Base-by-base conservation (phyloP, 1,140 invertebrate species). In the Steinernema feltiae region DNA sequence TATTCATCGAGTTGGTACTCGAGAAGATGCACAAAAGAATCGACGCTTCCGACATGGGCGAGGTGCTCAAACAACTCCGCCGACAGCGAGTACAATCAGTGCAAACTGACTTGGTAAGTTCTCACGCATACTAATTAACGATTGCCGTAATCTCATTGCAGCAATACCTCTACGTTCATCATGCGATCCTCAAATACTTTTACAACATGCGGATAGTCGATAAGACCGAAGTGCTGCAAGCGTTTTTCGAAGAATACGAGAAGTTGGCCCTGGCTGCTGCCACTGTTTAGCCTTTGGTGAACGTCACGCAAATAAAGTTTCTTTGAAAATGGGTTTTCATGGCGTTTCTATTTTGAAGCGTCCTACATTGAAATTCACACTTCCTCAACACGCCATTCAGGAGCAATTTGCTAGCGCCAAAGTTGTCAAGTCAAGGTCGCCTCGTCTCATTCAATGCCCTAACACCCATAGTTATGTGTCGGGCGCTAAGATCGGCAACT, bases 121-220 rank as follows among this genome's bases (percentile, higher is more conserved):
- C 7, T 46, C 41, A 46, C n/a, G 41, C 41, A 63, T 27, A 27
- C 7, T 63, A 63, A 27, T 3, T n/a, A 15, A 15, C 7, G 15
- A 27, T 63, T 21, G 53, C 24, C 24, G 24, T 27, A 63, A 27
- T 7, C 12, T 15, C 3, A 77, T 48, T 41, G 7, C 48, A 73
- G n/a, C 76, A 77, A 32, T 77, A 77, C 31, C 76, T 77, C 63
- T 76, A 76, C 75, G 63, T 76, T 32, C 75, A 76, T 24, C 71
- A 32, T 17, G 71, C 32, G 0, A 32, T 76, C 32, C 71, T 76
- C 2, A 32, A 24, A 7, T 74, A 76, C 30, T 76, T 76, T 30
- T 30, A 70, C 1, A 41, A 76, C 0, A 63, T 73, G 27, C 74
- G 70, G 31, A 48, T 3, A 1, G 31, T 46, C 0, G 74, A 76